A percentile compares a stretch with the other conserved stretches of the same genome.
These are phyloP conservation scores for Heliocidaris tuberculata DNA, from an alignment of 35 echinoderm and acorn worm species.

Conservation along the genomic window DNA sequence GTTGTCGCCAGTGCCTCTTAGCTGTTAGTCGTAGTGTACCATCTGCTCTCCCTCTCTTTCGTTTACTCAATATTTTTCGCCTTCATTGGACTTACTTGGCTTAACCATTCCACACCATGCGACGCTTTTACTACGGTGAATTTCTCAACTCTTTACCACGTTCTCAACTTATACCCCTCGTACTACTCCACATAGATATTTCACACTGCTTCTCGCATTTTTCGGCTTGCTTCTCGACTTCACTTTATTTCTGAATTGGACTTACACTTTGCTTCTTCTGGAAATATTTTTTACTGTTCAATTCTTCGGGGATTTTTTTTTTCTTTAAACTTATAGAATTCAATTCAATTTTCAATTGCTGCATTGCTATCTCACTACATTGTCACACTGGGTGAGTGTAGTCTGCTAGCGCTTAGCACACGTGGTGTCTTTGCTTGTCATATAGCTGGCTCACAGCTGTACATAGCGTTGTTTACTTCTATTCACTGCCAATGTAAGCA, in stretches of 20 bases:
- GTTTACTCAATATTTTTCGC: background rate
- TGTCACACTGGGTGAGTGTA: background rate
- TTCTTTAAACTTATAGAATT: background rate
- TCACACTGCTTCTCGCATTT: slow-evolving; percentile 2
- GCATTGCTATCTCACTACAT: background rate
- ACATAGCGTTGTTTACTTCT: slow-evolving; percentile 22
- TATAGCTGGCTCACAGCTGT: background rate
- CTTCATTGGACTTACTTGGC: slow-evolving; percentile 37
- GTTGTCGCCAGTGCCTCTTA: slow-evolving; percentile 14
- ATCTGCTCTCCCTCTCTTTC: background rate
- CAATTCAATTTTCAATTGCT: background rate
- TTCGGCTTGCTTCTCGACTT: background rate
- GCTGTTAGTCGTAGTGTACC: slow-evolving; percentile 20
- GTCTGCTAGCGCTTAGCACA: slow-evolving; percentile 1
- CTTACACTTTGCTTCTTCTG: background rate
- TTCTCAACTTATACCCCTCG: background rate
- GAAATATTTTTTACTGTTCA: background rate
- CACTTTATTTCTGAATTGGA: background rate
- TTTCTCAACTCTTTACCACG: slow-evolving; percentile 1
- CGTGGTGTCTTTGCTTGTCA: background rate
- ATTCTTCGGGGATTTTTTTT: background rate
- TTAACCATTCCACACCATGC: slow-evolving; percentile 29
- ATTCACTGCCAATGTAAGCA: background rate
- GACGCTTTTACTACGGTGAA: slow-evolving; percentile 44
- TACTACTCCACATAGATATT: background rate